A percentile compares a stretch with the other conserved stretches of the same genome.
These are phyloP conservation scores for Tupiocoris notatus DNA, from an alignment of 2,888 invertebrate genomes.

Conservation along the genomic window DNA sequence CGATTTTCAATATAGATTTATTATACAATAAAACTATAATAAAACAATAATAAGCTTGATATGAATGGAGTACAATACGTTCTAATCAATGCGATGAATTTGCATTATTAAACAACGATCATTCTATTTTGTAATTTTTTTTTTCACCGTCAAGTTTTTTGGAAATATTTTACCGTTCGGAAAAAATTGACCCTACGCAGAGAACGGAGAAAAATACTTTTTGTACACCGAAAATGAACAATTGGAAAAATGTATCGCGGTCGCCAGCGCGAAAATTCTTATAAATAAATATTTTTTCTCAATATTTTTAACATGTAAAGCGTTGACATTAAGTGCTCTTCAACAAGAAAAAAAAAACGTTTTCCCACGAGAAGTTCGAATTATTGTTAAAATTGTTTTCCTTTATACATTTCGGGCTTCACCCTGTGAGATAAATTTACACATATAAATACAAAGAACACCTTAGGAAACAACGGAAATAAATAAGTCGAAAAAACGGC, in stretches of 20 bases:
- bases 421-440: conserved; percentile 45
- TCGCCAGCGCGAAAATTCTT: conserved; percentile 15
- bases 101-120: conserved; percentile 39
- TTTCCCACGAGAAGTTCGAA: conserved; percentile 30
- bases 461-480: conserved; percentile 23
- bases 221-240: not conserved
- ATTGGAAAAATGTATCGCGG: conserved; percentile 16
- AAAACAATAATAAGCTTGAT: conserved; percentile 45
- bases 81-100: conserved; percentile 39
- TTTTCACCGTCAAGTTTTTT: conserved; percentile 16
- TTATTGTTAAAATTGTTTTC: conserved; percentile 16
- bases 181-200: not conserved
- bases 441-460: conserved; percentile 43
- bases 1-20: conserved; percentile 42
- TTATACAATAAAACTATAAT: conserved; percentile 45
- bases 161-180: not conserved
- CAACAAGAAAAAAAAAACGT: conserved; percentile 40
- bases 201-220: not conserved
- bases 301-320: conserved; percentile 45
- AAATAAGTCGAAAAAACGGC: conserved; percentile 41
- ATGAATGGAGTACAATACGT: conserved; percentile 44
- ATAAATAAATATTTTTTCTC: conserved; percentile 28
- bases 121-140: conserved; percentile 28
- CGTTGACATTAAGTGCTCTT: conserved; percentile 45
- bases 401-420: conserved; percentile 38